Percentiles rank a stretch among this genome's conserved stretches.
Evolutionary conservation across 2,797 vertebrate genomes (phyloP).

Genomic region (Acomys russatus): DNA sequence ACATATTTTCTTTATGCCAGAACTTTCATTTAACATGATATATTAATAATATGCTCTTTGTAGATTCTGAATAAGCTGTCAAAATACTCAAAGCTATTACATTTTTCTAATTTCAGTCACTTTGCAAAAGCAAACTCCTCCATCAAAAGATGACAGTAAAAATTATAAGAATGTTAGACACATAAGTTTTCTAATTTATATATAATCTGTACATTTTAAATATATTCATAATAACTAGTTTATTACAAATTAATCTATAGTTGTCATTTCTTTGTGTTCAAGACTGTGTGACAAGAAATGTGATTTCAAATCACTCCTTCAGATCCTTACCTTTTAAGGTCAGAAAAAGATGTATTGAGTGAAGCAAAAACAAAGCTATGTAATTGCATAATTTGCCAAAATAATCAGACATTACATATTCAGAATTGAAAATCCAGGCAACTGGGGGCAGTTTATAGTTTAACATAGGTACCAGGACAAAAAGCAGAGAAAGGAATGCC

Average conservation of each 20-base stretch:
- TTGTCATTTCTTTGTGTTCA: background rate
- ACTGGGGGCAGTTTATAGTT: background rate
- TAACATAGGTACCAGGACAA: background rate
- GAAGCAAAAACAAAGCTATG: background rate
- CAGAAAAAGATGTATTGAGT: no score
- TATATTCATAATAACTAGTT: background rate
- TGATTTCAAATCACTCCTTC: background rate
- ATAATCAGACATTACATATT: background rate
- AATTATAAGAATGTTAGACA: background rate
- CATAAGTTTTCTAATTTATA: background rate
- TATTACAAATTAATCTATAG: background rate
- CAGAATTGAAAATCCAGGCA: background rate
- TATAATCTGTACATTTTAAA: background rate
- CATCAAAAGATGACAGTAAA: conserved; percentile 1
- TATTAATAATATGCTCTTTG: conserved; percentile 70
- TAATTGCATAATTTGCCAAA: background rate
- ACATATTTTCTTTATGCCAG: conserved; percentile 55
- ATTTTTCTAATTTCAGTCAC: conserved; percentile 41
- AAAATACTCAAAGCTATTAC: conserved; percentile 31
- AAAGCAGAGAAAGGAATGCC: background rate
- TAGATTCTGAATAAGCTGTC: conserved; percentile 64
- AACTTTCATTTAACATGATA: conserved; percentile 69
- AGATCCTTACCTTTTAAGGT: background rate
- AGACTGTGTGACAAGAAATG: background rate
- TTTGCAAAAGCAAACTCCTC: conserved; percentile 40